Evolutionary conservation across 2,888 invertebrate species (phyloP), one percentile per base, ranked within the genome.

Genomic region (Hypercompe scribonia): DNA sequence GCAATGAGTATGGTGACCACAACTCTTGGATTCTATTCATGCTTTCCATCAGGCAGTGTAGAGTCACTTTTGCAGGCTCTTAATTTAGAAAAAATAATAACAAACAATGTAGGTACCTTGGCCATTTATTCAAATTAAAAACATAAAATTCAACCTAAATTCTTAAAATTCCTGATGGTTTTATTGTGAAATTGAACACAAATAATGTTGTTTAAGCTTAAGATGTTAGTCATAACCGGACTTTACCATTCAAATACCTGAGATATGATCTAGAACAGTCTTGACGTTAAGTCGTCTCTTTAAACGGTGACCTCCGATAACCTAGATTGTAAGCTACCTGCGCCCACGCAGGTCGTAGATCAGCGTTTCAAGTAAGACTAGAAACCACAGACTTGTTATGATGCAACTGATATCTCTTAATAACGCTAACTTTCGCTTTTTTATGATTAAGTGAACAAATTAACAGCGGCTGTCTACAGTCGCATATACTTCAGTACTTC

Each of bases 301-400:
- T 58, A 68, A 68, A 58, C 36, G n/a, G 18, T 61, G 24, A 61
- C 68, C 58, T 36, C 5, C 42, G 69, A 69, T 69, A 69, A 69
- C 61, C 69, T 61, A 69, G 61, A 68, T 69, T 58, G 11, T 28
- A 39, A 0, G 39, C 42, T 61, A 61, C 31, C 15, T 36, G 68
- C 68, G 42, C 69, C 69, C 61, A 61, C 69, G 61, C 69, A 69
- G 69, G 61, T 69, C 69, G 36, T 8, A 28, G 15, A 61, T 69
- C 68, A 69, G 58, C 28, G 31, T 18, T 58, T 68, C 58, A 31
- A 54, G 54, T 67, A n/a, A 58, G 34, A 61, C 69, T 31, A 39
- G 61, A 39, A 39, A 39, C 24, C 24, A 46, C 46, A 46, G 33
- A 46, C n/a, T 34, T 34, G 31, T 36, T n/a, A 31, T 69, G 69